These are phyloP conservation scores for Sanderia malayensis DNA, from an alignment of 30 jellyfish, hydroid and myxozoan species.

Conservation along the genomic window DNA sequence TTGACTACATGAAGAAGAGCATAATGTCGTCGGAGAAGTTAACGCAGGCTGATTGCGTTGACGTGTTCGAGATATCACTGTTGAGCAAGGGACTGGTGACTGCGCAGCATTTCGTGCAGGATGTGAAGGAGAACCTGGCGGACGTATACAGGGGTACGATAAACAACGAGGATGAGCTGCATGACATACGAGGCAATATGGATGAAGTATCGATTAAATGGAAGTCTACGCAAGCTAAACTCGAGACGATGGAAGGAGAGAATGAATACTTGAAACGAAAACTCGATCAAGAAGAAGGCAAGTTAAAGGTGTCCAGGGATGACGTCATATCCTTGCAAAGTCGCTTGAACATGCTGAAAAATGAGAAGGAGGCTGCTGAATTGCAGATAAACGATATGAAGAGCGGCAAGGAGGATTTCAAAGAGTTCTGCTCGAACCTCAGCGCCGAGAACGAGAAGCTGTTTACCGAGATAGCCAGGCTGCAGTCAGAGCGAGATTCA, in stretches of 20 bases:
- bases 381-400: constrained; percentile 64
- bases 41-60: constrained; percentile 40
- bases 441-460: constrained; percentile 76
- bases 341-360: constrained; percentile 58
- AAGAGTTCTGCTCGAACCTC: constrained; percentile 66
- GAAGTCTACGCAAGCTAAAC: constrained; percentile 18
- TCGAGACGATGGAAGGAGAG: constrained; percentile 62
- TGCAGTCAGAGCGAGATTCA: constrained; percentile 72
- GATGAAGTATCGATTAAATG: constrained; percentile 61
- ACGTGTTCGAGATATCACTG: constrained; percentile 28
- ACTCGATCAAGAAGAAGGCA: constrained; percentile 72
- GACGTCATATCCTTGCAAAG: constrained; percentile 71
- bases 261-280: constrained; percentile 56
- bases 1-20: constrained; percentile 42
- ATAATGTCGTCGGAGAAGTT: constrained; percentile 32
- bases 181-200: constrained; percentile 65
- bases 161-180: constrained; percentile 64
- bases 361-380: constrained; percentile 70
- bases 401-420: constrained; percentile 79
- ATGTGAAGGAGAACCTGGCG: constrained; percentile 63
- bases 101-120: constrained; percentile 22
- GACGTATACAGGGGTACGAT: constrained; percentile 55
- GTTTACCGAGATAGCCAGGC: constrained; percentile 40
- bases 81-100: constrained; percentile 25
- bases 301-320: constrained; percentile 56